Evolutionary conservation across 2,888 invertebrate species (phyloP), one percentile per base, ranked within the genome.

Genomic region (Zootermopsis nevadensis): DNA sequence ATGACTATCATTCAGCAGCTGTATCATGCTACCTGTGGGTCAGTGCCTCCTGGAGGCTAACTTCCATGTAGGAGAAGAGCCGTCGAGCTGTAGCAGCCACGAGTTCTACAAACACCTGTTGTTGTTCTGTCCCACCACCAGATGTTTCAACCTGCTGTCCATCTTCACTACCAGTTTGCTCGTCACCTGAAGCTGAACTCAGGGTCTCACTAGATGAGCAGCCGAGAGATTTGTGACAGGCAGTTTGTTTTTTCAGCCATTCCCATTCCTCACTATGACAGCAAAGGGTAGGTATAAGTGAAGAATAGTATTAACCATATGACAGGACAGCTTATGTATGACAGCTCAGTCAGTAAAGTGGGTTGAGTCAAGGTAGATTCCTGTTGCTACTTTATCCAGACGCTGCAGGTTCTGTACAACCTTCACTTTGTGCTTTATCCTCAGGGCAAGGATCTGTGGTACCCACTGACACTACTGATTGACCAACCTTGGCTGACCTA

Each of bases 181-280:
- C 86, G 31, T 84, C 84, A 87, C 89, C 89, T 31, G 90, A 91
- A 0, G 91, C 79, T 77, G 66, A 48, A 42, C 80, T 79, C 30
- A 81, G 80, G 30, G 83, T 83, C 53, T 83, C 81, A 33, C 53
- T 83, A 27, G 85, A 55, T 33, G 81, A 76, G 33, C 81, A 53
- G 35, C 83, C 83, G 19, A 83, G 53, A 6, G 84, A 33, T 82
- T 85, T 86, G 69, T 85, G 86, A 12, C 86, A 80, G 1, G 84
- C 67, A 30, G 83, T 83, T 77, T 85, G 84, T 27, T 87, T 93
- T 87, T 94, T 95, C 24, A 99, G 91, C 89, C 97, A 96, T 86
- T 96, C 95, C 99, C 99, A 99, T 90, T 99, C 99, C 88, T 99
- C 99, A 38, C 97, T 97, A 91, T 77, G 92, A 92, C 19, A 19